Base-by-base conservation (phyloP, 2,113 vertebrate genomes). In the Sebastes fasciatus region DNA sequence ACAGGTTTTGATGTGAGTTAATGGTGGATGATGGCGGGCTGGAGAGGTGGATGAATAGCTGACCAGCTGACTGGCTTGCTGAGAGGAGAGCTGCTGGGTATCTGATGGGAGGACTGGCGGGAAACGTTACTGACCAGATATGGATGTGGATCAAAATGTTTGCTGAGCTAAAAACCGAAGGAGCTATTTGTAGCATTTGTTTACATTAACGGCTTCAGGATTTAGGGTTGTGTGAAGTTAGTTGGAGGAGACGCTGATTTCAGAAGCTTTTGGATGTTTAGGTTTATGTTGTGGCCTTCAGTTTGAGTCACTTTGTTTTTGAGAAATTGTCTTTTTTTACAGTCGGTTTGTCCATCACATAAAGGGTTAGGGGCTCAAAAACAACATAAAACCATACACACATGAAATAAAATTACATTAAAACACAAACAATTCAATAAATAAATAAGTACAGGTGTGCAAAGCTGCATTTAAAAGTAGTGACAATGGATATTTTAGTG, bases 1-100 rank as follows among this genome's bases (percentile, higher is more conserved):
- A 34, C 34, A 34, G 34, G 34, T 34, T 34, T 34, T 34, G 34
- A 34, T 34, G 34, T 34, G 34, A 34, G 0, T 34, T 49, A 79
- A 58, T 66, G 26, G 40, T 8, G 43, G 69, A 55, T 6, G 46
- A 70, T 80, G 34, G 72, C 23, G 19, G 45, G 61, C 23, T 14
- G 16, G 63, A 78, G 67, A 69, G 64, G 21, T 69, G 61, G 14
- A 51, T 52, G 23, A 55, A 63, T 5, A 54, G 45, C 49, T 75
- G 64, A 60, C 23, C 52, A 23, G 49, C 51, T 67, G 52, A 51
- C 45, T 51, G 46, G 34, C 51, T 17, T 5, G 48, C 23, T 67
- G 40, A 82, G 14, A 46, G 57, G 26, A 52, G 1, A 84, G 68
- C 43, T n/a, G 64, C 43, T n/a, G 65, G 40, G 63, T 52, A n/a